Evolutionary conservation across 2,113 vertebrate species (phyloP).

Genomic region (Noturus placidus): DNA sequence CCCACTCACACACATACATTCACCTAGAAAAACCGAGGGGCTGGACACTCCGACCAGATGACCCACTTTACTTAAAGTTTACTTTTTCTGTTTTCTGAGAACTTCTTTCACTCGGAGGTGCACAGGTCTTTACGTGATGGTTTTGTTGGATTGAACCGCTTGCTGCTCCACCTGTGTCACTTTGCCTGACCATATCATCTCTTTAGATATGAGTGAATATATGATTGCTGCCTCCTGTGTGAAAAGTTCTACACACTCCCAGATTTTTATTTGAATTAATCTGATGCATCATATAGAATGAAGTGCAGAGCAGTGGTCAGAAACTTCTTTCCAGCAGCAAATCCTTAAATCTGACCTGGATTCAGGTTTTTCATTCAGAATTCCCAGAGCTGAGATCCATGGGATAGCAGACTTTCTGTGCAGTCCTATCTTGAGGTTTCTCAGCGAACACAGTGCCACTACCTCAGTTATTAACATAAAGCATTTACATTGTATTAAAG

Average conservation of each 20-base stretch:
- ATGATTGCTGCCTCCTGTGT: neutral
- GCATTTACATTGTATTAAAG: conserved; percentile 75
- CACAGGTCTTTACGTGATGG: neutral
- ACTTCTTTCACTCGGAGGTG: neutral
- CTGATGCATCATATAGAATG: neutral
- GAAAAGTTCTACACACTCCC: neutral
- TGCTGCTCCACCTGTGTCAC: neutral
- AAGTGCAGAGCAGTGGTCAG: neutral
- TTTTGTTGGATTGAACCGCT: neutral
- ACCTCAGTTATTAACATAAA: conserved; percentile 65
- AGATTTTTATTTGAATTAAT: neutral
- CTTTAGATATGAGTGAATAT: neutral
- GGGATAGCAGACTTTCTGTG: conserved; percentile 43
- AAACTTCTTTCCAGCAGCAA: neutral
- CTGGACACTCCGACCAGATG: conserved; percentile 5
- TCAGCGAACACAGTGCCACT: conserved; percentile 62
- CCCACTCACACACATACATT: neutral
- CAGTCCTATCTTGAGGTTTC: conserved; percentile 63
- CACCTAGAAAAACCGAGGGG: neutral
- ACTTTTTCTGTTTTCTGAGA: neutral
- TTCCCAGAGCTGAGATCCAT: neutral
- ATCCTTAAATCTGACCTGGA: neutral
- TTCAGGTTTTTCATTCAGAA: neutral
- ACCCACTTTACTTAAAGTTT: conserved; percentile 18
- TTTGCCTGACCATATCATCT: neutral